A percentile compares a stretch with the other conserved stretches of the same genome.
Evolutionary conservation across 2,888 invertebrate species (phyloP).

Genomic region (Erebia epiphron): DNA sequence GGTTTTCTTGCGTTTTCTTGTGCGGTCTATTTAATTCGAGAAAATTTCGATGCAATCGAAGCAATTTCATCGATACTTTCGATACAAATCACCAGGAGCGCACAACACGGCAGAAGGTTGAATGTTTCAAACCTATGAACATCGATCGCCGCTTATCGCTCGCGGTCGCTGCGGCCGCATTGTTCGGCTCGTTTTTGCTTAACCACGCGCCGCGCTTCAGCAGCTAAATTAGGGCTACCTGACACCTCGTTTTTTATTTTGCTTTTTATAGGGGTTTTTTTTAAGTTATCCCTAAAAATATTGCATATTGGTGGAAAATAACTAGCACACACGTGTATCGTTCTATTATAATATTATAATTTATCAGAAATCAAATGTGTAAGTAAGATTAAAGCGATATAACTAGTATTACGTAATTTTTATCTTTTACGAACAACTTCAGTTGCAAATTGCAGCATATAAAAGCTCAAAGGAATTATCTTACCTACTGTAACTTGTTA

Average conservation of each 20-base stretch:
- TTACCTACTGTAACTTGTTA: too few relatives aligned
- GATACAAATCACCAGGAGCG: constrained; percentile 60
- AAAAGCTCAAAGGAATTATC: too few relatives aligned
- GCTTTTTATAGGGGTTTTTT: not conserved
- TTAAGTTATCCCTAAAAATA: not conserved
- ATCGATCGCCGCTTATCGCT: constrained; percentile 68
- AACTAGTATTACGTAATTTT: too few relatives aligned
- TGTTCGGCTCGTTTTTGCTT: constrained; percentile 56
- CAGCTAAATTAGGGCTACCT: constrained; percentile 35
- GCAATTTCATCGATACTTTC: constrained; percentile 58
- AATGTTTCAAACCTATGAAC: constrained; percentile 45
- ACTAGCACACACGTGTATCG: too few relatives aligned
- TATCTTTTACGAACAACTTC: too few relatives aligned
- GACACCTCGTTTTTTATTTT: constrained; percentile 3
- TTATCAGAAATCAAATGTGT: too few relatives aligned
- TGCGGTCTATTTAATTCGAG: not conserved
- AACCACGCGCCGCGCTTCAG: constrained; percentile 53
- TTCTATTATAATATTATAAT: too few relatives aligned
- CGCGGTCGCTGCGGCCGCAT: constrained; percentile 45
- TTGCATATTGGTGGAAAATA: too few relatives aligned
- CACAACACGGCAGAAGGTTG: constrained; percentile 56
- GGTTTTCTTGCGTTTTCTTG: too few relatives aligned
- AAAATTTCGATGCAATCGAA: constrained; percentile 36
- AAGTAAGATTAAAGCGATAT: too few relatives aligned
- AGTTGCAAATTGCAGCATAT: too few relatives aligned